Conservation (phyloP, 2,888 invertebrate genomes). For the Diarsia dahlii region DNA sequence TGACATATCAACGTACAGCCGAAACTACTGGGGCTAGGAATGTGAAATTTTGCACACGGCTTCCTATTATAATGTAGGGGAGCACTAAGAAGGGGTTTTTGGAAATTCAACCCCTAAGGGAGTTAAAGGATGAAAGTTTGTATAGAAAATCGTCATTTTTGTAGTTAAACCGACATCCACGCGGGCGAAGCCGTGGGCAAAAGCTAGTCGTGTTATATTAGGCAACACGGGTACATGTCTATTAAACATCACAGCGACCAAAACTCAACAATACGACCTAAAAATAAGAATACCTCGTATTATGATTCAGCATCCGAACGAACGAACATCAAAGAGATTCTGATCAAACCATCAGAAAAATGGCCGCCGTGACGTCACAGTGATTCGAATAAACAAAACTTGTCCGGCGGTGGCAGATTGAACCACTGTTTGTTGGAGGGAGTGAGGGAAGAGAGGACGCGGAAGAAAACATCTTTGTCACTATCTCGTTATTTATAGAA, state of each 20-base stretch:
- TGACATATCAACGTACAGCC: too few relatives aligned
- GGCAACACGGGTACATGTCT: background rate
- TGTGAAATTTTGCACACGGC: too few relatives aligned
- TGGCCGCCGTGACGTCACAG: conserved; percentile 53
- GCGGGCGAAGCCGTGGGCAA: too few relatives aligned
- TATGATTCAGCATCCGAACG: conserved; percentile 44
- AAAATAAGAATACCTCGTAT: conserved; percentile 25
- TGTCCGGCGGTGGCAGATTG: conserved; percentile 52
- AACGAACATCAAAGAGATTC: conserved; percentile 60
- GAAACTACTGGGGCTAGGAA: too few relatives aligned
- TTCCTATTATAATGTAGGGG: too few relatives aligned
- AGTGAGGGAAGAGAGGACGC: conserved; percentile 30
- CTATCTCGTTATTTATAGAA: background rate
- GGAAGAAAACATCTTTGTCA: conserved; percentile 3
- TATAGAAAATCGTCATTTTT: too few relatives aligned
- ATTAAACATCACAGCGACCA: background rate
- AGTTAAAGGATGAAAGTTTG: too few relatives aligned
- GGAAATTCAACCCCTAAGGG: too few relatives aligned
- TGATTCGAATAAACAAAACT: conserved; percentile 60
- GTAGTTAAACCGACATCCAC: too few relatives aligned
- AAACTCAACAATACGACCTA: conserved; percentile 18
- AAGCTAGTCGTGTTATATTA: background rate
- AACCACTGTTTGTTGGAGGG: conserved; percentile 29
- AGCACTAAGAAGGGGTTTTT: too few relatives aligned
- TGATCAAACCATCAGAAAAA: conserved; percentile 60